These are phyloP conservation scores for Mus caroli DNA, from an alignment of 2,797 vertebrate species.

Conservation along the genomic window DNA sequence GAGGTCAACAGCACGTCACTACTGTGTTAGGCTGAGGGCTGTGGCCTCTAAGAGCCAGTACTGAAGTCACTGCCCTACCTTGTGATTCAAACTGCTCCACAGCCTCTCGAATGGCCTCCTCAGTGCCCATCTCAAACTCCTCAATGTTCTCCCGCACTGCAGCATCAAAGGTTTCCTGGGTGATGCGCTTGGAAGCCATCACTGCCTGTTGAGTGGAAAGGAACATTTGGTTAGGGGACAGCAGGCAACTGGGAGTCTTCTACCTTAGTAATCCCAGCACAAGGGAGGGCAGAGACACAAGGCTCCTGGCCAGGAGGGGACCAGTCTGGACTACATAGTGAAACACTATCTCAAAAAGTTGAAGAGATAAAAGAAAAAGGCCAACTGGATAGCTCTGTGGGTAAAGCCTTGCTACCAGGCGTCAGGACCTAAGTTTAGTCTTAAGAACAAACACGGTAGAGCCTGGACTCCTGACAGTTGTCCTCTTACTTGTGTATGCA, in stretches of 20 bases:
- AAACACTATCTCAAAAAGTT: neutral
- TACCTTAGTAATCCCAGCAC: neutral
- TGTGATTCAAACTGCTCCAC: slow-evolving; percentile 97
- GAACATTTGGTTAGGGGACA: neutral
- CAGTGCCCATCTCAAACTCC: slow-evolving; percentile 95
- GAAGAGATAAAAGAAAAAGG: neutral
- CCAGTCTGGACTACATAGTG: neutral
- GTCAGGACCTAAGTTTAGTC: neutral
- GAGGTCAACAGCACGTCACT: neutral
- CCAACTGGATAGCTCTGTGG: neutral
- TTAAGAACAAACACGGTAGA: neutral
- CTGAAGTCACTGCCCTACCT: slow-evolving; percentile 85
- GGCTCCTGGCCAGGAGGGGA: neutral
- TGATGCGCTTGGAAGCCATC: slow-evolving; percentile 94
- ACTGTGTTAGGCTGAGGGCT: neutral
- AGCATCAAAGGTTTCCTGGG: slow-evolving; percentile 97
- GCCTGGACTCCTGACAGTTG: neutral
- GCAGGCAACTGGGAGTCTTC: neutral
- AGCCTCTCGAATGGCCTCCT: slow-evolving; percentile 94
- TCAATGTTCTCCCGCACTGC: slow-evolving; percentile 95
- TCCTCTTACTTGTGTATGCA: neutral
- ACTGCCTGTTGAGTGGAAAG: neutral
- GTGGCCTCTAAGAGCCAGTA: neutral
- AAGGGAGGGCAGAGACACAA: neutral
- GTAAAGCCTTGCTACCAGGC: neutral